phyloP scores from a whole-genome alignment of 2,888 invertebrate genomes.

The Eilema griseolum region DNA sequence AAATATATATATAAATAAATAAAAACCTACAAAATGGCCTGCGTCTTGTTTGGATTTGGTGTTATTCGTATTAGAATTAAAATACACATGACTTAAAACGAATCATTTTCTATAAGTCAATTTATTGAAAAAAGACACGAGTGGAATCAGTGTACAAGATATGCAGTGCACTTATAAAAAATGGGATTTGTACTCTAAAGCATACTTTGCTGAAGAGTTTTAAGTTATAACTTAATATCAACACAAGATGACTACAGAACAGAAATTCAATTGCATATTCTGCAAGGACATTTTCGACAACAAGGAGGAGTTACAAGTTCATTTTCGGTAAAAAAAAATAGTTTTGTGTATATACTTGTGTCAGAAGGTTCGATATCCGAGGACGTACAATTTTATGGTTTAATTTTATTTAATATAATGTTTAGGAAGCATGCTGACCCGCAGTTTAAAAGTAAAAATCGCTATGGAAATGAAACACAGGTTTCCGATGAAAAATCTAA shows the following conservation, averaged over 20 bases:
- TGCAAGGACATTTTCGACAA: slow-evolving; percentile 85
- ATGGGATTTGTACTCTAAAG: slow-evolving; percentile 23
- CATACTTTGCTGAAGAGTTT: slow-evolving; percentile 28
- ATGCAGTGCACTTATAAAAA: slow-evolving; percentile 12
- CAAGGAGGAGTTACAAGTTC: slow-evolving; percentile 87
- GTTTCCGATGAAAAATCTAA: slow-evolving; percentile 58
- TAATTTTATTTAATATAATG: slow-evolving; percentile 19
- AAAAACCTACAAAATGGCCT: slow-evolving; percentile 54
- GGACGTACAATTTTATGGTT: slow-evolving; percentile 6
- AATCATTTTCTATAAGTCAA: background rate
- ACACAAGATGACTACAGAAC: slow-evolving; percentile 69
- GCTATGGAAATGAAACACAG: slow-evolving; percentile 58
- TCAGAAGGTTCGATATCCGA: background rate
- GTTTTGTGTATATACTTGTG: slow-evolving; percentile 4
- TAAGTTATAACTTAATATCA: slow-evolving; percentile 19
- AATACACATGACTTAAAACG: slow-evolving; percentile 15
- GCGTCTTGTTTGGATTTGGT: slow-evolving; percentile 51
- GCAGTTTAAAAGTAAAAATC: slow-evolving; percentile 79
- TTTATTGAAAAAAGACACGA: slow-evolving; percentile 14
- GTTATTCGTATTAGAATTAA: slow-evolving; percentile 17
- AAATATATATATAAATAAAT: slow-evolving; percentile 27
- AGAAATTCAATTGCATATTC: slow-evolving; percentile 84
- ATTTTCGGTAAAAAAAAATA: slow-evolving; percentile 84
- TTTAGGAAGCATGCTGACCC: slow-evolving; percentile 89
- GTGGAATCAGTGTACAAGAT: background rate